phyloP scores from a whole-genome alignment of 1,140 invertebrate genomes.

The Drosophila neocordata region DNA sequence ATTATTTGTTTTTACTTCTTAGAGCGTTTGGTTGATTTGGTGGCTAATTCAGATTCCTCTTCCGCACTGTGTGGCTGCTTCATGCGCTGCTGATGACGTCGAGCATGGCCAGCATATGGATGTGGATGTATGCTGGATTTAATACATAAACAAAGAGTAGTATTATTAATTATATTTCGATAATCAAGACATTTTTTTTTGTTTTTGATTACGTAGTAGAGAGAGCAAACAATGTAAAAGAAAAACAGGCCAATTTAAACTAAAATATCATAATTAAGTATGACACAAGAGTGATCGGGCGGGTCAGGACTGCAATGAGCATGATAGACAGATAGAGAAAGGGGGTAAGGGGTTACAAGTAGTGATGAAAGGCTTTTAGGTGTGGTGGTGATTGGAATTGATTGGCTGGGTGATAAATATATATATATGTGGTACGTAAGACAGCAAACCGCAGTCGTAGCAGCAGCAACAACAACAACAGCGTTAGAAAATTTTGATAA shows the following conservation, averaged over 20 bases:
- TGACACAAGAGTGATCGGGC: conserved; percentile 27
- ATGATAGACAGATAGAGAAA: conserved; percentile 21
- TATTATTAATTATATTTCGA: no score
- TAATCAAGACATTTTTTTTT: no score
- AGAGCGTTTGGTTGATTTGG: conserved; percentile 50
- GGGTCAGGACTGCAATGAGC: conserved; percentile 9
- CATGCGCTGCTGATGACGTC: conserved; percentile 55
- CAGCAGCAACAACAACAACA: conserved; percentile 66
- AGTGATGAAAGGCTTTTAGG: conserved; percentile 17
- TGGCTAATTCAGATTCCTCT: conserved; percentile 17
- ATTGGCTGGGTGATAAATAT: neutral
- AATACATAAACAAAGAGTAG: no score
- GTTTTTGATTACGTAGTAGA: neutral
- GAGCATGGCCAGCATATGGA: conserved; percentile 58
- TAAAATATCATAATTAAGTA: conserved; percentile 51
- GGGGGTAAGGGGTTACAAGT: conserved; percentile 13
- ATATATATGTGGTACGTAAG: conserved; percentile 20
- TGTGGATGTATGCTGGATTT: conserved; percentile 61
- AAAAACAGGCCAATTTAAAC: conserved; percentile 65
- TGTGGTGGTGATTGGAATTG: neutral
- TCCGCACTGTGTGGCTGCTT: conserved; percentile 57
- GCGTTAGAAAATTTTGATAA: conserved; percentile 63
- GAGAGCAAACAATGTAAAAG: conserved; percentile 30
- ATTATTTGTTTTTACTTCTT: conserved; percentile 41
- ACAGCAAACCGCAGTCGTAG: conserved; percentile 29